phyloP scores from a whole-genome alignment of 2,797 vertebrate genomes.

The Telmatherina bonti region DNA sequence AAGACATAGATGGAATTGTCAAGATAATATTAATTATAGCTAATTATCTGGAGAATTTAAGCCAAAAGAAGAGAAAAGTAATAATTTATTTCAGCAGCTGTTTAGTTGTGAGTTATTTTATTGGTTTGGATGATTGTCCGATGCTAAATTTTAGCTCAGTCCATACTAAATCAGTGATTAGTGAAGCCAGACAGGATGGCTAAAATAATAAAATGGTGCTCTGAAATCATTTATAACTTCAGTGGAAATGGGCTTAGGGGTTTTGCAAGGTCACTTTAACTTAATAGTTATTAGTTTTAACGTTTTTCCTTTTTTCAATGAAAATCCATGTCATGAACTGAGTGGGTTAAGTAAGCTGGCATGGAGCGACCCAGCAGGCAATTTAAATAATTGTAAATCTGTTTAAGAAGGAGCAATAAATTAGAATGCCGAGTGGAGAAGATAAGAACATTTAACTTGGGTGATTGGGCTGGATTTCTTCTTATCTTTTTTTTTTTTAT shows the following conservation, averaged over 20 bases:
- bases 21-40: not conserved
- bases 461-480: not conserved
- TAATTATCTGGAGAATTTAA: not conserved
- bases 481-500: not conserved
- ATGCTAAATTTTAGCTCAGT: not conserved
- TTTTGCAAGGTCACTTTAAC: conserved; percentile 6
- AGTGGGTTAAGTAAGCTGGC: conserved; percentile 12
- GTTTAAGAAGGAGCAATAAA: conserved; percentile 1
- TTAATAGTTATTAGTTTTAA: conserved; percentile 6
- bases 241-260: not conserved
- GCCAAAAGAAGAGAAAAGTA: not conserved
- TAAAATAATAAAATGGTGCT: not conserved
- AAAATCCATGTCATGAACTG: conserved; percentile 12
- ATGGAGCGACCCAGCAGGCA: conserved; percentile 3
- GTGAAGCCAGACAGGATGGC: not conserved
- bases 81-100: not conserved
- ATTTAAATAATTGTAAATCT: conserved; percentile 30
- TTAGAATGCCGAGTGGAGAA: conserved; percentile 11
- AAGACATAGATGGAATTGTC: too few relatives aligned
- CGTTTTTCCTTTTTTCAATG: not conserved
- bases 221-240: not conserved
- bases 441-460: conserved; percentile 5
- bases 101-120: not conserved
- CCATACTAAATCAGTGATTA: not conserved
- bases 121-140: not conserved